Base-by-base conservation (phyloP, 2,888 invertebrate species). In the Phania funesta region DNA sequence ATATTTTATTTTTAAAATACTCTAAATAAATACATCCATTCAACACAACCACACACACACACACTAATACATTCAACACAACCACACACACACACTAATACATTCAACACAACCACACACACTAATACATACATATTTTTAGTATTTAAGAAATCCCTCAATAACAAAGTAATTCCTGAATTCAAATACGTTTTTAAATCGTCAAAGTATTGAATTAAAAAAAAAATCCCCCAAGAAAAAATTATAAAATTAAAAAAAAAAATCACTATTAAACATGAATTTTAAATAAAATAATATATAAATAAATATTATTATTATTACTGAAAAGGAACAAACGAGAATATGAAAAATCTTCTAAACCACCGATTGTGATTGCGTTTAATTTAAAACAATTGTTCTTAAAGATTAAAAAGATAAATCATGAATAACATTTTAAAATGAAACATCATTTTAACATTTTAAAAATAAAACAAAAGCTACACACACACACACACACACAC, bases 291-390 rank as follows among this genome's bases (percentile, higher is more conserved):
- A 50, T 7, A 32, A 38, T 41, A 80, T 64, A 73, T 76, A 74
- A 80, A 74, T 74, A 60, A 38, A 80, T 74, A 65, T 67, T 73
- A 77, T 74, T 71, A 67, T 58, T 50, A 62, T 68, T 29, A 70
- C 60, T 58, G 60, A 48, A 84, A 84, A 80, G 81, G 84, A 81
- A 81, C 68, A 48, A 16, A 26, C 74, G 75, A 85, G 85, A 86
- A 38, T 80, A 75, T 16, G 41, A 79, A 77, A 83, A 83, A 84
- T 85, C 84, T 84, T 82, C 74, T 83, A 90, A 78, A 90, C 90
- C 90, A 90, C 90, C 90, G 90, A 90, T 89, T 90, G 90, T 90
- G 90, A 90, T 90, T 90, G 90, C 90, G 90, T 90, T 89, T 89
- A 87, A 90, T 84, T 85, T 83, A 75, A 83, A 78, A 56, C 48